Conservation (phyloP, 2,797 vertebrate genomes). For the Chaunax sp. region DNA sequence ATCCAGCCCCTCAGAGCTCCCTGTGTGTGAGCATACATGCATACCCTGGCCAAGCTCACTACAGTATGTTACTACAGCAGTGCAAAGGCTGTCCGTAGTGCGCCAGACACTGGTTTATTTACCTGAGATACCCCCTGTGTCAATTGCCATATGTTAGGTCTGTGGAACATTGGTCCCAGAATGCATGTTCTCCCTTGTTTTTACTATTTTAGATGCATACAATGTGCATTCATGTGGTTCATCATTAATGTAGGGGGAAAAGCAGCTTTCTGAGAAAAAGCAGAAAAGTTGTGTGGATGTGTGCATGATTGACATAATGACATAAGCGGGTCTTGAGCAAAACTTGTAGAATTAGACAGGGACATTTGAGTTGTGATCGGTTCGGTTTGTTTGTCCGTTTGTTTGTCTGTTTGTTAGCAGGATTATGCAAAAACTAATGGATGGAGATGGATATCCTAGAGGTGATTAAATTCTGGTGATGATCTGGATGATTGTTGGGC, state of each 20-base stretch:
- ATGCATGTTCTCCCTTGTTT: slow-evolving; percentile 20
- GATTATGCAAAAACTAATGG: too few species aligned
- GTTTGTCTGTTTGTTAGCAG: too few species aligned
- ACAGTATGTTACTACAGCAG: slow-evolving; percentile 68
- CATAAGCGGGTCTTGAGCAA: neutral
- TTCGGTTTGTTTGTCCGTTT: too few species aligned
- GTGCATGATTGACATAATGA: neutral
- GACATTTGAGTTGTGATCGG: too few species aligned
- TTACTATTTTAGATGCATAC: neutral
- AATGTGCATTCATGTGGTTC: neutral
- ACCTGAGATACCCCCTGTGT: slow-evolving; percentile 81
- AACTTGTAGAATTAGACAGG: neutral
- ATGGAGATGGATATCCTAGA: too few species aligned
- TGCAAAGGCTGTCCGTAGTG: slow-evolving; percentile 81
- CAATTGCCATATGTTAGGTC: slow-evolving; percentile 88
- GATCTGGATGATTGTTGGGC: too few species aligned
- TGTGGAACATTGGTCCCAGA: slow-evolving; percentile 59
- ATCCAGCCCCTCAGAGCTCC: slow-evolving; percentile 72
- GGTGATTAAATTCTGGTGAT: too few species aligned
- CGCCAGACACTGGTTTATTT: slow-evolving; percentile 88
- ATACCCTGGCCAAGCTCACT: slow-evolving; percentile 68
- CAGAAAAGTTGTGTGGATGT: neutral
- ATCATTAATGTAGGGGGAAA: neutral
- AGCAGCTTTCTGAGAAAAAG: too few species aligned
- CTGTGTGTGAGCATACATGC: slow-evolving; percentile 30